Base-by-base conservation (phyloP, 2,113 vertebrate species). In the Sisor rabdophorus region DNA sequence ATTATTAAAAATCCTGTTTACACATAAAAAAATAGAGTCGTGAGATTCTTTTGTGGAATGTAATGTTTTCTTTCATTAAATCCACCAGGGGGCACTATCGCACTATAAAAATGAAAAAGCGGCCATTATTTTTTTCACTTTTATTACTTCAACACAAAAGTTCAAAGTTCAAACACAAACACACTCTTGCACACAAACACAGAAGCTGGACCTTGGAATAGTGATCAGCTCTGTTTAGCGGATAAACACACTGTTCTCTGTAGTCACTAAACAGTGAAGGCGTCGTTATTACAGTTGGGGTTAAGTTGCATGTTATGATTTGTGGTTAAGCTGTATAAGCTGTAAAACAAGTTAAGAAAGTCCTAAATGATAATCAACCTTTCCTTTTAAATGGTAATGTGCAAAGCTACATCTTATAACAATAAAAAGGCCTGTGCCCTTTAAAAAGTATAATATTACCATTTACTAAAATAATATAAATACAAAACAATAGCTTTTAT, bases 41-140 rank as follows among this genome's bases (percentile, higher is more conserved):
- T 2, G 32, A 36, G 32, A 3, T 26, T 50, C 48, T 13, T 26
- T 9, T 2, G 47, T 19, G 10, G 9, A 19, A 24, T 67, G 40
- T 28, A 50, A 28, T 6, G 3, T 9, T 47, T 13, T 40, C 30
- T 36, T 4, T 15, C 22, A 10, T 40, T 36, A 1, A 0, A 4
- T 0, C 74, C 74, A 76, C 74, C 1, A 28, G 74, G 36, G 63
- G 74, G 74, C 74, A 76, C 22, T 8, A 56, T 5, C 9, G 22
- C 9, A 5, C 50, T 12, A 19, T 20, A 28, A 32, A 65, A 47
- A 17, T 19, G 30, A 8, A 40, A 56, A 54, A 12, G 7, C 36
- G 26, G 11, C 13, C 36, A 28, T 19, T 22, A 12, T 36, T 47
- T 22, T 20, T 11, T 67, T 24, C 24, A 52, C 17, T 48, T 26